A percentile compares a stretch with the other conserved stretches of the same genome.
phyloP scores from a whole-genome alignment of 2,113 vertebrate genomes.

The Hystrix cristata region DNA sequence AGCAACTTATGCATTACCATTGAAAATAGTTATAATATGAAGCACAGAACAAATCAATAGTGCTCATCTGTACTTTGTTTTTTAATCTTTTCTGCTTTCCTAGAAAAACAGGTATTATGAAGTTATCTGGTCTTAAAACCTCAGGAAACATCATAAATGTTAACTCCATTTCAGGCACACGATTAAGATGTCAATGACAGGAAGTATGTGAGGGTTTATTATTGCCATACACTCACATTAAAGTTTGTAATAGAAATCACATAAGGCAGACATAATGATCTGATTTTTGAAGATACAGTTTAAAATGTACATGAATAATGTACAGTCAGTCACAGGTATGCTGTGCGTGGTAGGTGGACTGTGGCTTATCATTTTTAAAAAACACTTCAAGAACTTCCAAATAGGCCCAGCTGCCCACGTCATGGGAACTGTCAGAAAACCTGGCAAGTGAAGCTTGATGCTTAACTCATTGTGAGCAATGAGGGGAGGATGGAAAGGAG shows the following conservation, averaged over 20 bases:
- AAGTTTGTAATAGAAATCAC: neutral
- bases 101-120: neutral
- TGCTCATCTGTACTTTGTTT: too few relatives aligned
- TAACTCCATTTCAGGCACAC: neutral
- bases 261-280: neutral
- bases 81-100: neutral
- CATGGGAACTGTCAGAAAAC: neutral
- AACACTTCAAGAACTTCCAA: conserved; percentile 14
- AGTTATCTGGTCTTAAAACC: neutral
- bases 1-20: neutral
- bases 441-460: neutral
- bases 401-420: neutral
- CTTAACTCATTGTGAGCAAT: neutral
- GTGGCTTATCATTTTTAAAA: neutral
- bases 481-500: accelerated
- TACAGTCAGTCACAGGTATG: neutral
- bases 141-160: neutral
- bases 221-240: neutral
- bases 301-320: neutral
- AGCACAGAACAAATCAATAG: neutral
- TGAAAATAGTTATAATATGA: neutral
- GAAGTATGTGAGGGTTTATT: neutral
- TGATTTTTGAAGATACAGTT: neutral
- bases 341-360: neutral
- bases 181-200: neutral